Percentiles rank a stretch among this genome's conserved stretches.
Evolutionary conservation across 1,140 invertebrate species (phyloP).

Genomic region (Drosophila chauvacae): DNA sequence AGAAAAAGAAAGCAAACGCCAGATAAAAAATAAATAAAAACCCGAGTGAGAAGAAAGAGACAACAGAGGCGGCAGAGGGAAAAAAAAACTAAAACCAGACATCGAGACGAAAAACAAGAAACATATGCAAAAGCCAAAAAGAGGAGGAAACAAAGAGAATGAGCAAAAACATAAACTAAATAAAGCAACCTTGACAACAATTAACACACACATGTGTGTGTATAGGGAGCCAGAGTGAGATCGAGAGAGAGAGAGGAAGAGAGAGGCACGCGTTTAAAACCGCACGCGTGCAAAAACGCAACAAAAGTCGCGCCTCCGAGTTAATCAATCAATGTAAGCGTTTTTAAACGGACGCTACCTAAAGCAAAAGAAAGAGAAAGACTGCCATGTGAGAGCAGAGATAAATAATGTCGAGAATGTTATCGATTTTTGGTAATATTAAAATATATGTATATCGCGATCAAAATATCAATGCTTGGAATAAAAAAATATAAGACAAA

Average conservation of each 20-base stretch:
- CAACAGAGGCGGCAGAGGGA: conserved; percentile 4
- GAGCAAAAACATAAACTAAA: conserved; percentile 65
- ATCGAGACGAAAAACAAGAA: conserved; percentile 51
- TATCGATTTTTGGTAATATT: background rate
- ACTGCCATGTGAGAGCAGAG: too few relatives aligned
- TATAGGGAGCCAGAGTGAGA: conserved; percentile 2
- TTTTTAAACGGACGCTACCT: conserved; percentile 49
- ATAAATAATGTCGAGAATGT: background rate
- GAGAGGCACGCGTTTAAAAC: conserved; percentile 52
- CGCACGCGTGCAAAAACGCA: conserved; percentile 67
- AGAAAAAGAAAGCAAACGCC: conserved; percentile 59
- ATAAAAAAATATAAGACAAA: background rate
- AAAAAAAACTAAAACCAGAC: conserved; percentile 33
- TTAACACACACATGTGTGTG: conserved; percentile 58
- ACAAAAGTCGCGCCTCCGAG: conserved; percentile 74
- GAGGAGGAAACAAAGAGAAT: conserved; percentile 36
- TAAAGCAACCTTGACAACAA: conserved; percentile 79
- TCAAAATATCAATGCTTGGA: background rate
- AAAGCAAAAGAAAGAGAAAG: background rate
- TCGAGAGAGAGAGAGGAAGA: background rate
- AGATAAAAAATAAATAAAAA: conserved; percentile 34
- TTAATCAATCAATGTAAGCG: conserved; percentile 81
- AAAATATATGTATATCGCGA: background rate
- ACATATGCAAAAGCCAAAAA: conserved; percentile 56
- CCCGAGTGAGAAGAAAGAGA: conserved; percentile 13